Evolutionary conservation across 2,888 invertebrate genomes (phyloP).

Genomic region (Elysia crispata): DNA sequence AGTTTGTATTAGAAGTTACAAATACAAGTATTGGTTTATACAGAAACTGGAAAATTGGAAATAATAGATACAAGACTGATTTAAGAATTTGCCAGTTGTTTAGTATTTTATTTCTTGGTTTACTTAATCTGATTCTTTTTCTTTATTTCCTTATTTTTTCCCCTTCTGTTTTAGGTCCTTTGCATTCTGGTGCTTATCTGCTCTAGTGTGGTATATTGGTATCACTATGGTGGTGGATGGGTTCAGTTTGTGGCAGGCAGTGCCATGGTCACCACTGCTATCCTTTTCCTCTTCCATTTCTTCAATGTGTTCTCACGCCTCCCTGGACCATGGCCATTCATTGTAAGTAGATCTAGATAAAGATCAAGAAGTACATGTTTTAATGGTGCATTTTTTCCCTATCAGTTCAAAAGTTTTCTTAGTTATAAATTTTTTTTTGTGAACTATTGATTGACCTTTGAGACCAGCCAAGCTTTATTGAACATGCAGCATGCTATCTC

Average conservation of each 20-base stretch:
- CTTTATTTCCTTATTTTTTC: not conserved
- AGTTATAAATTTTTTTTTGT: not conserved
- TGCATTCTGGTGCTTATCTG: conserved; percentile 69
- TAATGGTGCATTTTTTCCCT: too few species aligned
- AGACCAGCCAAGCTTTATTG: too few species aligned
- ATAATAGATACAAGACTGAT: too few species aligned
- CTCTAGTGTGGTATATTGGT: conserved; percentile 60
- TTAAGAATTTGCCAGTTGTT: too few species aligned
- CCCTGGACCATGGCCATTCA: conserved; percentile 69
- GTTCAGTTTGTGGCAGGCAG: conserved; percentile 73
- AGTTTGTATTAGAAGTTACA: too few species aligned
- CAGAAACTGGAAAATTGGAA: too few species aligned
- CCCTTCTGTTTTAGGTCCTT: conserved; percentile 63
- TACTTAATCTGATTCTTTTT: not conserved
- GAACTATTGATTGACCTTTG: not conserved
- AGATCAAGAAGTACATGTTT: too few species aligned
- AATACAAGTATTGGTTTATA: too few species aligned
- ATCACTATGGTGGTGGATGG: conserved; percentile 69
- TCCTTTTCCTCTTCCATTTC: conserved; percentile 69
- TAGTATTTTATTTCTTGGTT: too few species aligned
- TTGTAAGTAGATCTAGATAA: conserved; percentile 63
- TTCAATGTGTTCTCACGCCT: conserved; percentile 66
- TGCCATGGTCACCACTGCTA: conserved; percentile 64
- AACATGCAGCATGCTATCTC: too few species aligned
- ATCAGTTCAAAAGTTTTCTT: not conserved